Evolutionary conservation across 2,797 vertebrate species (phyloP).

Genomic region (Caiman crocodilus): DNA sequence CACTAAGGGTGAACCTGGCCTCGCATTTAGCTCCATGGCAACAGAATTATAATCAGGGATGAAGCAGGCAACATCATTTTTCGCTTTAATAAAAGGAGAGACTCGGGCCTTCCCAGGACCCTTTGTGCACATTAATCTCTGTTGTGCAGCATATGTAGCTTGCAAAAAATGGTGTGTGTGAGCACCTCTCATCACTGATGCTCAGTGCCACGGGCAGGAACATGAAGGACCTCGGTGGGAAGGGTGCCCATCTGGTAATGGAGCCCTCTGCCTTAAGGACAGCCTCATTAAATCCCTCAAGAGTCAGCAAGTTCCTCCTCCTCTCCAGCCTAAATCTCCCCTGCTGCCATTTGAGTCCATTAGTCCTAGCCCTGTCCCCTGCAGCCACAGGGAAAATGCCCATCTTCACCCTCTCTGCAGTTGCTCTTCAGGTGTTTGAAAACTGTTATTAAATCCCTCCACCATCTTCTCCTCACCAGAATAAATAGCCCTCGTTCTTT

Average conservation of each 20-base stretch:
- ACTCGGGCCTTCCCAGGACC: slow-evolving; percentile 39
- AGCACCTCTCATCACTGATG: background rate
- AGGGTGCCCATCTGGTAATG: background rate
- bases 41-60: slow-evolving; percentile 35
- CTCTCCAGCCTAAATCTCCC: too few relatives aligned
- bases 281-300: background rate
- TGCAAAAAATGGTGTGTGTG: slow-evolving; percentile 6
- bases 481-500: too few relatives aligned
- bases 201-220: slow-evolving; percentile 26
- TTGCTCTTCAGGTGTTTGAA: too few relatives aligned
- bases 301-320: too few relatives aligned
- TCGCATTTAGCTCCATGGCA: background rate
- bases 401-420: too few relatives aligned
- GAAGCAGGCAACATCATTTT: slow-evolving; percentile 33
- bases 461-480: too few relatives aligned
- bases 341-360: too few relatives aligned
- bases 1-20: background rate
- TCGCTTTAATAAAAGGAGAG: slow-evolving; percentile 7
- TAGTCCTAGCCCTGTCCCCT: too few relatives aligned
- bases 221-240: background rate
- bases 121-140: slow-evolving; percentile 38
- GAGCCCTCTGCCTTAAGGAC: background rate
- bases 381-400: too few relatives aligned
- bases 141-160: background rate
- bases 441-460: too few relatives aligned